Base-by-base conservation (phyloP, 2,797 vertebrate genomes). In the Tamandua tetradactyla region DNA sequence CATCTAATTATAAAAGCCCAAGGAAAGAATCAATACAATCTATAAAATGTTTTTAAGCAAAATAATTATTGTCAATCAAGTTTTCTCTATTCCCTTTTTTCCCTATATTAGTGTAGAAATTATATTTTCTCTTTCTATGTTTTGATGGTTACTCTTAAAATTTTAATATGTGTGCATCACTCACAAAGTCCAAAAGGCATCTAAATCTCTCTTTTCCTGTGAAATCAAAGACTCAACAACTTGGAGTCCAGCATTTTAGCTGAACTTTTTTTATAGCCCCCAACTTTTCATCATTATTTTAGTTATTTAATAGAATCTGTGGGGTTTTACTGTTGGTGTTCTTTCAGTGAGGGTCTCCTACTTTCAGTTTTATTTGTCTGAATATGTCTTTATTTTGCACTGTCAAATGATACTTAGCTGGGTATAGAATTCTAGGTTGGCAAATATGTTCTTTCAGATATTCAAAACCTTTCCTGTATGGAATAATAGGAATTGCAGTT, bases 191-290 rank as follows among this genome's bases (percentile, higher is more conserved):
- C 87, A 11, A 8, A 62, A 12, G 13, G 55, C 49, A 59, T 22
- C 2, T 5, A 10, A 42, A 5, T 42, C 37, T 40, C 40, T 66
- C 64, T 35, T 2, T 0, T 20, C 18, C 57, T 30, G 5, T 1
- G 25, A 18, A 30, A 15, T 0, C 23, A n/a, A 55, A 37, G 49
- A 68, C 49, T 13, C 12, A 35, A 35, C 49, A 18, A 20, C 1
- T 40, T 32, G 11, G 72, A 37, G 27, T 35, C 6, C 23, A 25
- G 14, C 37, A 18, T 23, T 40, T 6, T 20, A 25, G 23, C 32
- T 64, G 40, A 25, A 25, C 87, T 61, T 62, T 20, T 49, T 49
- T 47, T 55, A 74, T 11, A 15, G 4, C 47, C n/a, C 59, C 27
- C 27, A 59, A 59, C 17, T 25, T 4, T 27, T 40, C 44, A 5